Conservation (phyloP, 2,113 vertebrate species). For the Ochotona curzoniae region DNA sequence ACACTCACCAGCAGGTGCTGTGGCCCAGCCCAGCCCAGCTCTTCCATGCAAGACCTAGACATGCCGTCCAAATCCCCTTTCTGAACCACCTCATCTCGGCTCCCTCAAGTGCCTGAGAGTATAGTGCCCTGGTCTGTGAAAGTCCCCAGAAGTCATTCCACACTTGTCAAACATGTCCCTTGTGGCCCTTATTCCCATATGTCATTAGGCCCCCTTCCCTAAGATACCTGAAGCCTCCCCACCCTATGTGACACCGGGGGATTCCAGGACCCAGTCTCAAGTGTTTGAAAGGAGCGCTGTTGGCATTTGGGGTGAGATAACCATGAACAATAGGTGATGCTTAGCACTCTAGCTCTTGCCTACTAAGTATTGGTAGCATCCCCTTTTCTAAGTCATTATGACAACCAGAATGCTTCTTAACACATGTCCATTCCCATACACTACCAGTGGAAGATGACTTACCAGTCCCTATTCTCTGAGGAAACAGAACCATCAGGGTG, state of each 20-base stretch:
- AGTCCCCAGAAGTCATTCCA: too few species aligned
- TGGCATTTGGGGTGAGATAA: not conserved
- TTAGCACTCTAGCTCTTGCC: not conserved
- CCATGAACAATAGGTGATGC: not conserved
- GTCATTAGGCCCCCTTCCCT: too few species aligned
- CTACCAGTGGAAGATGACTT: not conserved
- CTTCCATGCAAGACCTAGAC: too few species aligned
- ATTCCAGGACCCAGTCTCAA: not conserved
- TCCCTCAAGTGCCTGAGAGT: too few species aligned
- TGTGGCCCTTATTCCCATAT: too few species aligned
- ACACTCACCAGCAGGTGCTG: too few species aligned
- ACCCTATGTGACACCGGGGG: not conserved
- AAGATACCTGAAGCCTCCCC: too few species aligned
- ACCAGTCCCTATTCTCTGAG: not conserved
- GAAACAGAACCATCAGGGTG: not conserved
- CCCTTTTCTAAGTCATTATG: conserved; percentile 40
- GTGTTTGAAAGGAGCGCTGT: not conserved
- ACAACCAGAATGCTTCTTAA: not conserved
- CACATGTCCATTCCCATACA: not conserved
- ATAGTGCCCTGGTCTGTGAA: too few species aligned
- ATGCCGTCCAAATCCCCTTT: too few species aligned
- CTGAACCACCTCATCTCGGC: too few species aligned
- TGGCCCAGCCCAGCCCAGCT: too few species aligned
- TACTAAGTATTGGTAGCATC: not conserved
- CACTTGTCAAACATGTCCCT: too few species aligned